Evolutionary conservation across 2,888 invertebrate species (phyloP), one percentile per base, ranked within the genome.

Genomic region (Dicycla oo): DNA sequence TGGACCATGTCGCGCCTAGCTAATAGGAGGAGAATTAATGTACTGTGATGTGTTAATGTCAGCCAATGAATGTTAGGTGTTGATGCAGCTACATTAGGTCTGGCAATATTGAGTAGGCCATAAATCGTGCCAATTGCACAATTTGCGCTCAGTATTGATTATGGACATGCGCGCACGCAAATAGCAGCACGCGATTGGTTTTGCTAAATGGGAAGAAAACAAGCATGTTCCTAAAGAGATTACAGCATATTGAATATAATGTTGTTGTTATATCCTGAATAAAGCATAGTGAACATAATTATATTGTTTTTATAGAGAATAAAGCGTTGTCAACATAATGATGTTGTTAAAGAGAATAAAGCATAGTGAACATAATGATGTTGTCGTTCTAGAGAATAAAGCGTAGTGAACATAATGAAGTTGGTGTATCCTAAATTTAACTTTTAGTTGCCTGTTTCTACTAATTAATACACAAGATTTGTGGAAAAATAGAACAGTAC

Each of bases 41-140:
- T 38, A 43, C 49, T 73, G 67, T 67, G 73, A 66, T 66, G 73
- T 63, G 65, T 67, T 73, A 62, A 78, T 54, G 67, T 67, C 73
- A 73, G 54, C 6, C 58, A 51, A n/a, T 67, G 49, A 68, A 51
- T 68, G 62, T 63, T 53, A 77, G 79, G 75, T 79, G 80, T 69
- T 64, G 56, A 79, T 63, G 56, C 45, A 45, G 47, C 43, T 57
- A 70, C 62, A 75, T 66, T 75, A 62, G 23, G 23, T 13, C 64
- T 20, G 20, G 43, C 43, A 18, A 62, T 64, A 78, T 64, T 69
- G 69, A 65, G 65, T 66, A 23, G 40, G 8, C 49, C 8, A 58
- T 80, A 80, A 68, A 74, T 74, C 79, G 74, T 73, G 51, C 30
- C 63, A 47, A 79, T 64, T 67, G 73, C 63, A 73, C 73, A 63